Conservation (phyloP, 2,113 vertebrate genomes). For the Otis tarda region DNA sequence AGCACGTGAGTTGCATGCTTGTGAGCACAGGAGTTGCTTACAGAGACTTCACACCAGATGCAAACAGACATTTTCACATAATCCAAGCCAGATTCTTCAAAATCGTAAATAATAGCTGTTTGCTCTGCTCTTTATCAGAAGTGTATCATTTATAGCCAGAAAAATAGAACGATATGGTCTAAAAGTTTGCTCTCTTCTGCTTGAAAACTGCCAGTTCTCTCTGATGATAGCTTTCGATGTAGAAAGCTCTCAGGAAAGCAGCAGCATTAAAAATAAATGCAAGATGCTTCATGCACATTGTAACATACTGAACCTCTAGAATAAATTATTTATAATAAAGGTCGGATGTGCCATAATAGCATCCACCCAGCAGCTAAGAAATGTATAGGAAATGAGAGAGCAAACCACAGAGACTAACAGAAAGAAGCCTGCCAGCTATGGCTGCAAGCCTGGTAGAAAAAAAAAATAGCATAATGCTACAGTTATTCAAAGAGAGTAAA, state of each 20-base stretch:
- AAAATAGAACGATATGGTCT: conserved; percentile 24
- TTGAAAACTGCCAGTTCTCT: conserved; percentile 9
- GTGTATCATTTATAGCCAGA: neutral
- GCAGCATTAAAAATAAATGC: conserved; percentile 64
- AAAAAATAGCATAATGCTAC: neutral
- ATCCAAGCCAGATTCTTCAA: conserved; percentile 9
- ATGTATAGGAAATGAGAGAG: neutral
- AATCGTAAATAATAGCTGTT: conserved; percentile 1
- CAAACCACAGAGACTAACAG: neutral
- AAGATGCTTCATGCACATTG: neutral
- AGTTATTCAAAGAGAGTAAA: neutral
- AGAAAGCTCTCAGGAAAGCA: conserved; percentile 41
- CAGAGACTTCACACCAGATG: neutral
- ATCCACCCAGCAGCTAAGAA: conserved; percentile 40
- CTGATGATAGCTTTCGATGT: conserved; percentile 23
- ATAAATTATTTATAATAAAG: conserved; percentile 60
- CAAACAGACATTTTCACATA: neutral
- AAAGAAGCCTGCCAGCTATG: neutral
- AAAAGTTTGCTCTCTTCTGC: conserved; percentile 9
- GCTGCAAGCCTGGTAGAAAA: neutral
- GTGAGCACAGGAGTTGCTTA: neutral
- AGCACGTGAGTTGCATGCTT: accelerated
- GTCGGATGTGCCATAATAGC: conserved; percentile 19
- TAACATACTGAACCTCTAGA: conserved; percentile 42
- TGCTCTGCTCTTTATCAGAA: neutral